These are phyloP conservation scores for Hemiscyllium ocellatum DNA, from an alignment of 2,113 vertebrate genomes.

Conservation along the genomic window DNA sequence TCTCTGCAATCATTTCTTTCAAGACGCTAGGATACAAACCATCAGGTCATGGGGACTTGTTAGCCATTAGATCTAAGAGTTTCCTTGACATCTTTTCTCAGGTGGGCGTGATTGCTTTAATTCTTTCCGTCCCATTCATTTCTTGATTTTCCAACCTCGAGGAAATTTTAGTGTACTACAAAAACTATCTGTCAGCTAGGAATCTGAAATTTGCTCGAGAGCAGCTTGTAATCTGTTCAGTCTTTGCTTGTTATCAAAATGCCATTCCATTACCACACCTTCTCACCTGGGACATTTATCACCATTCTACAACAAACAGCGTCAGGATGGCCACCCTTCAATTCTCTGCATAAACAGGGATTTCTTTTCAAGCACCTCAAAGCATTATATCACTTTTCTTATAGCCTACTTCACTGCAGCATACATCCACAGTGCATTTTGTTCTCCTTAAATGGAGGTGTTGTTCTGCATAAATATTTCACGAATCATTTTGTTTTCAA, in stretches of 20 bases:
- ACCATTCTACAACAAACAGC: not conserved
- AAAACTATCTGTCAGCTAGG: not conserved
- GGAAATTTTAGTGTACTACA: not conserved
- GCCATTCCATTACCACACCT: not conserved
- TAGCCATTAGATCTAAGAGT: too few species aligned
- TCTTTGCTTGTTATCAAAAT: not conserved
- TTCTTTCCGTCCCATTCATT: too few species aligned
- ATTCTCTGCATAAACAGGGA: not conserved
- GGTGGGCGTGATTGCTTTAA: too few species aligned
- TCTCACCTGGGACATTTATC: not conserved
- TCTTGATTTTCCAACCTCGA: too few species aligned
- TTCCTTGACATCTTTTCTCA: too few species aligned
- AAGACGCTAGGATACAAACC: too few species aligned
- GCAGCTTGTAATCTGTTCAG: not conserved
- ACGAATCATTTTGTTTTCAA: not conserved
- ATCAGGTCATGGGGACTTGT: too few species aligned
- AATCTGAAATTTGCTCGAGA: not conserved
- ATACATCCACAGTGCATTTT: not conserved
- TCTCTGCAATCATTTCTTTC: too few species aligned
- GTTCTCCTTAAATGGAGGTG: not conserved
- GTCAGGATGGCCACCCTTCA: not conserved
- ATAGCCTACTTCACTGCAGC: not conserved
- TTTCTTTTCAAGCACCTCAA: conserved; percentile 9
- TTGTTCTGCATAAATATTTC: not conserved
- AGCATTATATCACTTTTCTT: not conserved